These are phyloP conservation scores for Frankliniella fusca DNA, from an alignment of 2,888 invertebrate species.

Conservation along the genomic window DNA sequence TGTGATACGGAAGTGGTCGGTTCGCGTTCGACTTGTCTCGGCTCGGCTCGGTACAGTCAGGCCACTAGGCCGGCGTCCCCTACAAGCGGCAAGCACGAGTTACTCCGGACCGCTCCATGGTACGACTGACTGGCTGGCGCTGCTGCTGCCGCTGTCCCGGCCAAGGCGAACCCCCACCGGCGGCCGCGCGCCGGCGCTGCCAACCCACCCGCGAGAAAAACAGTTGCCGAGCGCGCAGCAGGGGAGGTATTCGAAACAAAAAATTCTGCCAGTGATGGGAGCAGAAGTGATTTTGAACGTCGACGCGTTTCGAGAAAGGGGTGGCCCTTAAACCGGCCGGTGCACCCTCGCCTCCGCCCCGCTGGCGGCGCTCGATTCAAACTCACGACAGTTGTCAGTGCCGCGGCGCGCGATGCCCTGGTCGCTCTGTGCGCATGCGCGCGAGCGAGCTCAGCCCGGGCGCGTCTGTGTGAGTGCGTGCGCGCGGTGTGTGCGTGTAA, in stretches of 20 bases:
- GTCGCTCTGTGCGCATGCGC: not conserved
- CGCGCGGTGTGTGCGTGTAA: not conserved
- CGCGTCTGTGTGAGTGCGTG: not conserved
- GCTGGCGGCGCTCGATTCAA: not conserved
- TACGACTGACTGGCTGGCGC: not conserved
- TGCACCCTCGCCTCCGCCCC: not conserved
- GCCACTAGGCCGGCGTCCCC: constrained; percentile 11
- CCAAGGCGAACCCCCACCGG: not conserved
- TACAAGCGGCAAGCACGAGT: constrained; percentile 3
- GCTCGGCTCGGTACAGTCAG: not conserved
- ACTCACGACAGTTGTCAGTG: not conserved
- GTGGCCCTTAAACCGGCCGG: too few relatives aligned
- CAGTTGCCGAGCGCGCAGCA: not conserved
- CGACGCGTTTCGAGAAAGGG: too few relatives aligned
- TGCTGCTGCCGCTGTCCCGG: not conserved
- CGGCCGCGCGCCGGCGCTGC: constrained; percentile 1
- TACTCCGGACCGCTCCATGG: constrained; percentile 6
- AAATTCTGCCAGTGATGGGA: not conserved
- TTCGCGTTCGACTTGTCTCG: not conserved
- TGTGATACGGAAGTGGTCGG: not conserved
- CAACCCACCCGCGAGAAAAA: not conserved
- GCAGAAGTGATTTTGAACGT: too few relatives aligned
- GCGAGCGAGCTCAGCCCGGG: not conserved
- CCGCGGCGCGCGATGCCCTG: not conserved
- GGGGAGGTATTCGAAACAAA: not conserved